A percentile compares a stretch with the other conserved stretches of the same genome.
phyloP scores from a whole-genome alignment of 2,888 invertebrate genomes.

The Eledona agricola region DNA sequence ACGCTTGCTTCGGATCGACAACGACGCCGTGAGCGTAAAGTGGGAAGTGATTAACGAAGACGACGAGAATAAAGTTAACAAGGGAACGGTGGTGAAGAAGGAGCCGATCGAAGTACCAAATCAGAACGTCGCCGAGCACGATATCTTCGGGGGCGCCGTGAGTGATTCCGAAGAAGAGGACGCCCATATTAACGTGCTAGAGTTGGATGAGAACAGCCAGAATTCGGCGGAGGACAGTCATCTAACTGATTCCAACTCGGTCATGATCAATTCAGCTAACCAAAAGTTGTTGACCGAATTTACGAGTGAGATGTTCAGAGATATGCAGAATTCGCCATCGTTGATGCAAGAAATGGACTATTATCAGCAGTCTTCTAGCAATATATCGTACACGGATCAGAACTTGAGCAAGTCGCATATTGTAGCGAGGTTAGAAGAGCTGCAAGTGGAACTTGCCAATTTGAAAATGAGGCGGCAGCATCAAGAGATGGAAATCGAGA shows the following conservation, averaged over 20 bases:
- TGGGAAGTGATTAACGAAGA: slow-evolving; percentile 93
- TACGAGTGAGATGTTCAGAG: slow-evolving; percentile 69
- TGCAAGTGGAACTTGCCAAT: slow-evolving; percentile 79
- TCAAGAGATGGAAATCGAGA: slow-evolving; percentile 84
- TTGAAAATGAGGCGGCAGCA: slow-evolving; percentile 77
- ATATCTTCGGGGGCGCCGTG: slow-evolving; percentile 92
- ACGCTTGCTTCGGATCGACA: slow-evolving; percentile 86
- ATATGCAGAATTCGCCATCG: slow-evolving; percentile 56
- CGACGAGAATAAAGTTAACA: slow-evolving; percentile 70
- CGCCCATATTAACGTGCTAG: slow-evolving; percentile 73
- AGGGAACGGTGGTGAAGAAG: slow-evolving; percentile 60
- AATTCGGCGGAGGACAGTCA: slow-evolving; percentile 79
- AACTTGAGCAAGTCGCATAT: slow-evolving; percentile 53
- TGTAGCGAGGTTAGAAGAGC: slow-evolving; percentile 71
- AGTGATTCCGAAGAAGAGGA: slow-evolving; percentile 88
- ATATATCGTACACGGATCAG: slow-evolving; percentile 49
- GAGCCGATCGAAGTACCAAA: slow-evolving; percentile 58
- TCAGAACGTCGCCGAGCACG: slow-evolving; percentile 72
- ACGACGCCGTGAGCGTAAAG: slow-evolving; percentile 86
- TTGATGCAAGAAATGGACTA: slow-evolving; percentile 59
- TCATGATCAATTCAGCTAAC: slow-evolving; percentile 61
- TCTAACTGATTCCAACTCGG: slow-evolving; percentile 74
- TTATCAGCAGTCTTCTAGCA: slow-evolving; percentile 54
- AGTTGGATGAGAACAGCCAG: slow-evolving; percentile 81
- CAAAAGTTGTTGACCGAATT: slow-evolving; percentile 68